Base-by-base conservation (phyloP, 1,140 invertebrate genomes). In the Bathynomus jamesi region DNA sequence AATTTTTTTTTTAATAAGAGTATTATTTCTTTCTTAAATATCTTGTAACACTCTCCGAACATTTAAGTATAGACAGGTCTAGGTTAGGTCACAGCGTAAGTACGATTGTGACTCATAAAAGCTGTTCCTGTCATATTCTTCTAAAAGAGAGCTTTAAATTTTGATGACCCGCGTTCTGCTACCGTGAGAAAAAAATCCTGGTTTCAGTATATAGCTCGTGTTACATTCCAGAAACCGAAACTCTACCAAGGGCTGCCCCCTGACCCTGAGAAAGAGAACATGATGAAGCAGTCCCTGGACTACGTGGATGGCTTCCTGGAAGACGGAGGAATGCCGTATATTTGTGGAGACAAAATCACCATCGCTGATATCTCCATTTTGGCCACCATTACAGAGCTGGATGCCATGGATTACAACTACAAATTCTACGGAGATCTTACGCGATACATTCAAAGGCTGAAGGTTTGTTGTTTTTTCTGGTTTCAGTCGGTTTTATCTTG, bases 351-450 rank as follows among this genome's bases (percentile, higher is more conserved):
- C n/a, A 68, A 76, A 13, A 63, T 81, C 7, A 82, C 81, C 46
- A 74, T 82, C 27, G 82, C 81, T 61, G 82, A 82, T 72, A 72
- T 82, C 27, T 79, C 81, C 4, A 61, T 82, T 17, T 74, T 81
- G 28, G 79, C 79, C 29, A 78, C 79, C 28, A 69, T 83, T 17
- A 80, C 79, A n/a, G 78, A 80, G 28, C 73, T 81, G 10, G 77
- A 79, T 75, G 79, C 72, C 17, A 71, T 79, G 62, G 80, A 80
- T 17, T 81, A 79, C 71, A 70, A 60, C 72, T 80, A 77, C 71
- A 80, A 78, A 61, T 76, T 73, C 61, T 82, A 79, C 64, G 72
- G 78, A 8, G 80, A 82, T 67, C 72, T 82, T 8, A 60, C 63
- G 40, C 69, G 71, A 11, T 82, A 81, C 81, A 65, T 76, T 13